Percentiles rank a stretch among this genome's conserved stretches.
Conservation (phyloP, 2,888 invertebrate genomes). For the Melikaiella ostensackeni region DNA sequence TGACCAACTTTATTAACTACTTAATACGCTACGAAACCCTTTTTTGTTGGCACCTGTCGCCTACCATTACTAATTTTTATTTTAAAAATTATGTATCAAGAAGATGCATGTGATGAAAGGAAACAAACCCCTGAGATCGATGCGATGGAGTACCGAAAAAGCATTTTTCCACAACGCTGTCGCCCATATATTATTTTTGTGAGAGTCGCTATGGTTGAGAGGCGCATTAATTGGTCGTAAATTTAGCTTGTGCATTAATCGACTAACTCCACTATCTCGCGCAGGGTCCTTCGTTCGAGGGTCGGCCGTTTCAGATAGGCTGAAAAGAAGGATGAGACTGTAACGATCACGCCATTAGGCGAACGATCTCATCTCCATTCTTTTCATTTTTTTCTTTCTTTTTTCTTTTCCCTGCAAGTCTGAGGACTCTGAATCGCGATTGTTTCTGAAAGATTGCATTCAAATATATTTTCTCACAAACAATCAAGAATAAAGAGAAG, state of each 20-base stretch:
- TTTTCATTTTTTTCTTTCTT: constrained; percentile 2
- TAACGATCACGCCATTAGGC: constrained; percentile 33
- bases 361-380: constrained; percentile 30
- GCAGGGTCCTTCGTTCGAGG: constrained; percentile 50
- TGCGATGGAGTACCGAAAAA: constrained; percentile 24
- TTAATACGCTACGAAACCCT: too few relatives aligned
- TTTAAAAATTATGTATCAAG: too few relatives aligned
- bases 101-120: constrained; percentile 6
- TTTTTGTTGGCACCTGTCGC: too few relatives aligned
- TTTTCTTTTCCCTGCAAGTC: background rate
- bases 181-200: constrained; percentile 60
- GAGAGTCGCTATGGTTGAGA: constrained; percentile 53
- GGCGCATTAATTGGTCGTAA: constrained; percentile 72
- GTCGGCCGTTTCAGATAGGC: background rate
- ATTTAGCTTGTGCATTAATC: constrained; percentile 68
- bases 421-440: background rate
- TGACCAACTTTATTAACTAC: too few relatives aligned
- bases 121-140: constrained; percentile 7
- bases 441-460: constrained; percentile 10
- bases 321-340: constrained; percentile 30
- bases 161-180: constrained; percentile 52
- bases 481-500: constrained; percentile 14
- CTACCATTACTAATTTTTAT: too few relatives aligned
- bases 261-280: constrained; percentile 68
- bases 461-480: constrained; percentile 18